These are phyloP conservation scores for Anaspis maculata DNA, from an alignment of 2,888 invertebrate species.

Conservation along the genomic window DNA sequence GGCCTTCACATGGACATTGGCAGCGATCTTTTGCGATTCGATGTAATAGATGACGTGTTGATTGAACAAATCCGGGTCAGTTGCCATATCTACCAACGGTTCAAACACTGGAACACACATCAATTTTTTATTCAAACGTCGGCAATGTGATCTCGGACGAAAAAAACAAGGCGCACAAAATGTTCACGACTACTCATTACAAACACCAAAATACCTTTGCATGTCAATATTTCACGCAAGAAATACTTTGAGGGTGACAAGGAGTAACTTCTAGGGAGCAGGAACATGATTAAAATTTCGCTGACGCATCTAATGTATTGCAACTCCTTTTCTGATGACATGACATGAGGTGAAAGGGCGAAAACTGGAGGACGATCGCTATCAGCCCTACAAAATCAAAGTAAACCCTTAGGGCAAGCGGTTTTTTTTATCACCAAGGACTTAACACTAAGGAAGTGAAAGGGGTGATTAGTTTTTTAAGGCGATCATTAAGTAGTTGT, in stretches of 20 bases:
- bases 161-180: too few relatives aligned
- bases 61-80: slow-evolving; percentile 88
- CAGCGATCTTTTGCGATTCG: slow-evolving; percentile 69
- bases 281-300: slow-evolving; percentile 71
- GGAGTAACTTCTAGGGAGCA: slow-evolving; percentile 75
- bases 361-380: slow-evolving; percentile 59
- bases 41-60: slow-evolving; percentile 77
- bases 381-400: slow-evolving; percentile 47
- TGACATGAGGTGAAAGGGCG: slow-evolving; percentile 65
- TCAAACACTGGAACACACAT: too few relatives aligned
- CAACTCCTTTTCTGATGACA: slow-evolving; percentile 64
- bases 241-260: slow-evolving; percentile 70
- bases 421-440: slow-evolving; percentile 9
- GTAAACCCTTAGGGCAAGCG: too few relatives aligned
- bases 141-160: slow-evolving; percentile 1
- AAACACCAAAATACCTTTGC: slow-evolving; percentile 55
- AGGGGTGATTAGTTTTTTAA: too few relatives aligned
- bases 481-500: too few relatives aligned
- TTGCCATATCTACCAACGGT: slow-evolving; percentile 73
- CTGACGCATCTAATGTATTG: slow-evolving; percentile 75
- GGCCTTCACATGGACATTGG: slow-evolving; percentile 70
- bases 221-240: slow-evolving; percentile 74
- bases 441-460: slow-evolving; percentile 6
- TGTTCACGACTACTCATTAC: too few relatives aligned
- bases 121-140: too few relatives aligned